phyloP scores from a whole-genome alignment of 2,888 invertebrate species.

The Asteroscopus sphinx region DNA sequence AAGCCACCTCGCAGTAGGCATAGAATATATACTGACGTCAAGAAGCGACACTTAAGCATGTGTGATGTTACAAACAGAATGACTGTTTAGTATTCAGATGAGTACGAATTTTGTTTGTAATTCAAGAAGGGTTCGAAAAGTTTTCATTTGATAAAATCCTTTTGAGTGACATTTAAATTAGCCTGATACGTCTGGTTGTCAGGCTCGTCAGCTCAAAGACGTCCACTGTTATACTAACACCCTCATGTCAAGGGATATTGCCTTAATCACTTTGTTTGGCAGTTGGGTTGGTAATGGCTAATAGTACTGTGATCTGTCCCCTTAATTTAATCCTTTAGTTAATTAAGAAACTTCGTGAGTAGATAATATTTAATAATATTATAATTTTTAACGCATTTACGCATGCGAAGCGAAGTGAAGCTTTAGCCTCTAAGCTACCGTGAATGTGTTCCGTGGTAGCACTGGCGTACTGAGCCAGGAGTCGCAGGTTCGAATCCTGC shows the following conservation, averaged over 20 bases:
- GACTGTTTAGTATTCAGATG: constrained; percentile 6
- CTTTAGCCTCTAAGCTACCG: no score
- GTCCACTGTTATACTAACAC: not conserved
- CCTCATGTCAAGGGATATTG: not conserved
- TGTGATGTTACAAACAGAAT: not conserved
- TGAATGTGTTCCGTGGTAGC: no score
- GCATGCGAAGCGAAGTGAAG: no score
- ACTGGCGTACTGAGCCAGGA: no score
- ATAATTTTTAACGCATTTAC: no score
- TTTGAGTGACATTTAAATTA: constrained; percentile 49
- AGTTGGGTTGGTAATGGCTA: not conserved
- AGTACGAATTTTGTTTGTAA: constrained; percentile 12
- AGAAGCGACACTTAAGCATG: no score
- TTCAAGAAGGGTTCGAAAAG: constrained; percentile 28
- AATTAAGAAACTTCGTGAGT: not conserved
- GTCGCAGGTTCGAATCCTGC: no score
- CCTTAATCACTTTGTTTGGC: constrained; percentile 1
- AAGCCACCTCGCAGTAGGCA: no score
- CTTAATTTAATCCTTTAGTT: not conserved
- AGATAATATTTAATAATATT: no score
- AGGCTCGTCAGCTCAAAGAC: constrained; percentile 9
- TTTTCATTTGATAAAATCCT: constrained; percentile 29
- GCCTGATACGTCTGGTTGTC: constrained; percentile 22
- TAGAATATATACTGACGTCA: no score
- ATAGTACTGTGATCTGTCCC: not conserved